These are phyloP conservation scores for Andrena minutula DNA, from an alignment of 2,888 invertebrate genomes.

Conservation along the genomic window DNA sequence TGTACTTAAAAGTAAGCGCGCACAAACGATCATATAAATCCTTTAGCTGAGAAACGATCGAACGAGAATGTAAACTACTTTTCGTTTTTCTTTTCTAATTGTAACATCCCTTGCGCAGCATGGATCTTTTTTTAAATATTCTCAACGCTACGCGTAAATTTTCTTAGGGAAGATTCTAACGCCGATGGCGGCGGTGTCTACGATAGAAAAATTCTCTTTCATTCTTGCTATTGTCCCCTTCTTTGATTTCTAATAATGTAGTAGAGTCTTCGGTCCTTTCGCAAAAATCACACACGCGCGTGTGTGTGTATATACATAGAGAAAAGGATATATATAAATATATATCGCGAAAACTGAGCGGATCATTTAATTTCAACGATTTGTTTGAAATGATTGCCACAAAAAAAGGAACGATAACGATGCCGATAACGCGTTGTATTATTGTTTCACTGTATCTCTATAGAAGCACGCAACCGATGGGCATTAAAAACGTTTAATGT, in stretches of 20 bases:
- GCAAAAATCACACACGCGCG: constrained; percentile 31
- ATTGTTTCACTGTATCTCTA: constrained; percentile 55
- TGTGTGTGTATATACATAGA: constrained; percentile 40
- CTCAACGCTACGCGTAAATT: constrained; percentile 4
- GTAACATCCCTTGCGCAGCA: background rate
- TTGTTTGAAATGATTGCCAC: constrained; percentile 68
- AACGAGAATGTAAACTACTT: constrained; percentile 36
- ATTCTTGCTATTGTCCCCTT: constrained; percentile 3
- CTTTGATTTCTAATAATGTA: constrained; percentile 52
- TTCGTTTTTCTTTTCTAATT: background rate
- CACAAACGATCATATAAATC: constrained; percentile 26
- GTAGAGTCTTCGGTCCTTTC: constrained; percentile 58
- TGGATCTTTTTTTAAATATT: background rate
- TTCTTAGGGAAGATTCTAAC: constrained; percentile 11
- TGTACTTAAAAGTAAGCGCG: constrained; percentile 58
- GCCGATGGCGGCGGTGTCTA: constrained; percentile 11
- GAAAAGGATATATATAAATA: constrained; percentile 29
- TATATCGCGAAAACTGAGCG: constrained; percentile 36
- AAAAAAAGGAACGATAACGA: constrained; percentile 34
- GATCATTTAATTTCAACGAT: constrained; percentile 67
- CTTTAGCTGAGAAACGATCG: constrained; percentile 44
- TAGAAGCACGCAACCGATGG: constrained; percentile 56
- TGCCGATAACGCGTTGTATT: constrained; percentile 40
- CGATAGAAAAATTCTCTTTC: constrained; percentile 9
- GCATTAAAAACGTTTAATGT: constrained; percentile 60